A percentile compares a stretch with the other conserved stretches of the same genome.
Conservation (phyloP, 2,113 vertebrate species). For the Peromyscus maniculatus region DNA sequence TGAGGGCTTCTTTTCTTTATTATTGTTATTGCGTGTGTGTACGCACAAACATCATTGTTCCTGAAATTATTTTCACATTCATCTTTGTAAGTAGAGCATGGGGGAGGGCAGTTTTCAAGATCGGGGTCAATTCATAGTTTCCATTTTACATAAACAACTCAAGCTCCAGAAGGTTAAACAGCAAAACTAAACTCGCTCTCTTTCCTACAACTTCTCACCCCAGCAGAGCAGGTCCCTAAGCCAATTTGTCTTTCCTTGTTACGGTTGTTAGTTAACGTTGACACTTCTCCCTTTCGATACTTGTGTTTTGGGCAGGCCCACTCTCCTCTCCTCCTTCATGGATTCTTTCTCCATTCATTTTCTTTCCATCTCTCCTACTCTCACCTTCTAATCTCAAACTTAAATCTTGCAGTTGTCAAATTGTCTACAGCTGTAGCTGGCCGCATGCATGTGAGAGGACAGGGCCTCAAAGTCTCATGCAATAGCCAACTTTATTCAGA, state of each 20-base stretch:
- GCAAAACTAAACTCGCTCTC: neutral
- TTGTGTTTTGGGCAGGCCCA: neutral
- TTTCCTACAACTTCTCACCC: neutral
- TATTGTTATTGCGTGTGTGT: neutral
- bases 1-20: neutral
- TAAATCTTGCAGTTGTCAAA: neutral
- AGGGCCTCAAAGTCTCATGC: neutral
- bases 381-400: neutral
- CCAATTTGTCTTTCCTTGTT: neutral
- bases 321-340: neutral
- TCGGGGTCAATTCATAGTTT: neutral
- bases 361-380: neutral
- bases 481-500: neutral
- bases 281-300: neutral
- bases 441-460: too few relatives aligned
- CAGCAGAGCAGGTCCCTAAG: neutral
- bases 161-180: neutral
- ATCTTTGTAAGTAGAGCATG: neutral
- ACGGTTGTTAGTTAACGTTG: neutral
- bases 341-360: neutral
- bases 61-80: neutral
- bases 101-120: neutral
- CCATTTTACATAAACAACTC: neutral
- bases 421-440: neutral
- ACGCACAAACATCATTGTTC: neutral